A percentile compares a stretch with the other conserved stretches of the same genome.
Conservation (phyloP, 2,888 invertebrate species). For the Caenorhabditis japonica region DNA sequence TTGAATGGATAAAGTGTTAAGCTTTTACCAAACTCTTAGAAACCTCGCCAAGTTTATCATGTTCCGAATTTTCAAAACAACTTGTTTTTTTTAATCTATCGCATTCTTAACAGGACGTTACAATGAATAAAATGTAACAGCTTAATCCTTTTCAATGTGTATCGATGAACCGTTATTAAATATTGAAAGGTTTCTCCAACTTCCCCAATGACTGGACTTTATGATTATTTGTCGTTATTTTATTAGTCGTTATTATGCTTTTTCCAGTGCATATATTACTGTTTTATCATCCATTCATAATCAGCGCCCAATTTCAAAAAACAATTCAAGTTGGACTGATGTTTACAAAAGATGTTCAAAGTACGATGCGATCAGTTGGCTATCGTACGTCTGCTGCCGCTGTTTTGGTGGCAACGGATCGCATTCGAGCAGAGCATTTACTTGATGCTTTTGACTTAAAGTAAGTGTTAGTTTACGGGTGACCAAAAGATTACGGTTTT, state of each 20-base stretch:
- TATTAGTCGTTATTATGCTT: constrained; percentile 8
- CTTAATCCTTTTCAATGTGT: not conserved
- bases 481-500: too few relatives aligned
- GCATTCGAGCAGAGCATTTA: constrained; percentile 52
- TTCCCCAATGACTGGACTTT: not conserved
- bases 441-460: constrained; percentile 55
- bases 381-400: constrained; percentile 60
- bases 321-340: constrained; percentile 51
- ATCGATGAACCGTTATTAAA: constrained; percentile 13
- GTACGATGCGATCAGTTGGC: constrained; percentile 27
- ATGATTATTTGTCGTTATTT: not conserved
- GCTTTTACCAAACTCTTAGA: too few relatives aligned
- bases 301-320: constrained; percentile 5
- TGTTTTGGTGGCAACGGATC: constrained; percentile 58
- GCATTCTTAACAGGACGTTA: too few relatives aligned
- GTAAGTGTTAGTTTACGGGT: too few relatives aligned
- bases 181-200: constrained; percentile 35
- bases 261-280: constrained; percentile 1
- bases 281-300: too few relatives aligned
- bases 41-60: too few relatives aligned
- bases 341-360: constrained; percentile 29
- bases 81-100: too few relatives aligned
- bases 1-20: too few relatives aligned
- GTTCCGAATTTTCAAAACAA: too few relatives aligned
- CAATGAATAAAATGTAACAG: too few relatives aligned